A percentile compares a stretch with the other conserved stretches of the same genome.
phyloP scores from a whole-genome alignment of 2,113 vertebrate species.

The Anhinga anhinga region DNA sequence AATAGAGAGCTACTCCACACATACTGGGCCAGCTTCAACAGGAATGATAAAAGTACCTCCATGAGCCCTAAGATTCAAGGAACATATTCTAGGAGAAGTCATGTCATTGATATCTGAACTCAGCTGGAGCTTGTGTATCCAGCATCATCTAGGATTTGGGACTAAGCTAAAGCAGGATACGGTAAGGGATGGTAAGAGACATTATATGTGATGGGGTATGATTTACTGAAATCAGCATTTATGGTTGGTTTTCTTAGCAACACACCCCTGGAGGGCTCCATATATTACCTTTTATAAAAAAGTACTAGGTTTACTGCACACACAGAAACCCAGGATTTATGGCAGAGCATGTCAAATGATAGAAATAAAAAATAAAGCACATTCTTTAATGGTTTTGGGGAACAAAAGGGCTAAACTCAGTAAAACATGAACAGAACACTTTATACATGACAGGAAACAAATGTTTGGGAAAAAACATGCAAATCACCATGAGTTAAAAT shows the following conservation, averaged over 20 bases:
- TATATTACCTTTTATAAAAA: constrained; percentile 36
- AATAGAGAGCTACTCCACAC: neutral
- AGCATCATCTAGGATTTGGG: neutral
- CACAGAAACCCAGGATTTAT: neutral
- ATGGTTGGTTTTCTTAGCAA: constrained; percentile 20
- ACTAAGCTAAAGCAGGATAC: neutral
- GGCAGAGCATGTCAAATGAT: neutral
- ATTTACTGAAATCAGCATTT: constrained; percentile 26
- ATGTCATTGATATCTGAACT: accelerated
- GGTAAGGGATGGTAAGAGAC: neutral
- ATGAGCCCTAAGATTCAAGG: neutral
- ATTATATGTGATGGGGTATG: neutral
- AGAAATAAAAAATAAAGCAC: neutral
- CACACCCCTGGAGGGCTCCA: neutral
- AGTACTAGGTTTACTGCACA: neutral
- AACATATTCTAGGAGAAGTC: neutral
- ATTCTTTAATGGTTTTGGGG: neutral
- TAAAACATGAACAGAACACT: neutral
- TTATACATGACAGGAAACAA: neutral
- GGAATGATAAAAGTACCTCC: neutral
- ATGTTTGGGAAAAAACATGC: accelerated
- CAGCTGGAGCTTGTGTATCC: neutral
- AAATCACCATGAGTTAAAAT: neutral
- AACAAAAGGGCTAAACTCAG: neutral
- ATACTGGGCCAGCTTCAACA: neutral